These are phyloP conservation scores for Calliphora vicina DNA, from an alignment of 1,140 invertebrate species.

Conservation along the genomic window DNA sequence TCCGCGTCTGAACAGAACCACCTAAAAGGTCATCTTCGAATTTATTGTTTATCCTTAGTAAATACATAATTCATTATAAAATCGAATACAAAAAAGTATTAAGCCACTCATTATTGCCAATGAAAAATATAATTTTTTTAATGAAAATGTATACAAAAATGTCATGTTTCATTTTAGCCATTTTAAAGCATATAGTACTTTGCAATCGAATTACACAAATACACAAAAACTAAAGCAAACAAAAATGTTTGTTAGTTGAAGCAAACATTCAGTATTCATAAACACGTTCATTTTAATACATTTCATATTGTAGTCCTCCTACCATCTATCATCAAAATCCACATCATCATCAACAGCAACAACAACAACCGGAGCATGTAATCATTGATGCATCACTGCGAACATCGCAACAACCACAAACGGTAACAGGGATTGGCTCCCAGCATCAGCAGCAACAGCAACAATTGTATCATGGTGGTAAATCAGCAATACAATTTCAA, in stretches of 20 bases:
- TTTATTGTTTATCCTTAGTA: no score
- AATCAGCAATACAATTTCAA: conserved; percentile 34
- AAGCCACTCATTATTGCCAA: no score
- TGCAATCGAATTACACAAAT: no score
- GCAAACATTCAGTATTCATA: not conserved
- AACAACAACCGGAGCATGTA: conserved; percentile 44
- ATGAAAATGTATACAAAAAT: not conserved
- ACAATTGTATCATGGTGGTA: not conserved
- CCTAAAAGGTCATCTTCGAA: no score
- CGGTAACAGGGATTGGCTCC: conserved; percentile 20
- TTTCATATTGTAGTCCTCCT: conserved; percentile 6
- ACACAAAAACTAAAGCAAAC: no score
- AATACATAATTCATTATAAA: no score
- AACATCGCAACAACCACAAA: conserved; percentile 35
- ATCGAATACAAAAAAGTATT: no score
- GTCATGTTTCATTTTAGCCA: not conserved
- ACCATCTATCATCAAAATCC: not conserved
- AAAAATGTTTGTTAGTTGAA: not conserved
- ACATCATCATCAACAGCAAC: conserved; percentile 20
- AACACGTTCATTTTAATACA: conserved; percentile 10
- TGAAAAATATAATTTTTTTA: no score
- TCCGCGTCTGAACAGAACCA: no score
- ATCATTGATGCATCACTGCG: conserved; percentile 39
- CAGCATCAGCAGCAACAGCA: conserved; percentile 41
- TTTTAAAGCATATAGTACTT: no score